Conservation (phyloP, 2,797 vertebrate species). For the Onychomys arenicola region DNA sequence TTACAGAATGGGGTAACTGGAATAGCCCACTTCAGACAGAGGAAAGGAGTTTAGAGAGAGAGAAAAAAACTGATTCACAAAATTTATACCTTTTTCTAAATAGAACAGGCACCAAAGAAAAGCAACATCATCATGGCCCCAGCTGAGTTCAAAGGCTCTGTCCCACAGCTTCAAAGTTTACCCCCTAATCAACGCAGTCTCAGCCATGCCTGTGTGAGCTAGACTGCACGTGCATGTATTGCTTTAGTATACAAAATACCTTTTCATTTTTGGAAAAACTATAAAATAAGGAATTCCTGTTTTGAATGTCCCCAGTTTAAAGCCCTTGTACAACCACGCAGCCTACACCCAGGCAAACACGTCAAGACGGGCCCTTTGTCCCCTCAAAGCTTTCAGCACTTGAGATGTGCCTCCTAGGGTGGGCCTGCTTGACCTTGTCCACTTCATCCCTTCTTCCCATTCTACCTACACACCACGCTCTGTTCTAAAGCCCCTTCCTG, state of each 20-base stretch:
- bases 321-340: neutral
- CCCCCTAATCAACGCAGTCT: constrained; percentile 1
- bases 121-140: neutral
- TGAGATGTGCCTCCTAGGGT: neutral
- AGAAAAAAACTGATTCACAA: neutral
- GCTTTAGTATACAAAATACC: neutral
- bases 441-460: neutral
- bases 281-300: neutral
- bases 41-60: constrained; percentile 9
- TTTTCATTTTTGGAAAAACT: neutral
- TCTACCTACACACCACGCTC: too few relatives aligned
- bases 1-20: constrained; percentile 50
- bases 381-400: neutral
- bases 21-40: constrained; percentile 16
- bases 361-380: neutral
- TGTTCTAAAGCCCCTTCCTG: too few relatives aligned
- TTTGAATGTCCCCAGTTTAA: neutral
- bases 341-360: neutral
- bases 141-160: constrained; percentile 62
- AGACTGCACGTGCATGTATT: neutral
- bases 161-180: constrained; percentile 50
- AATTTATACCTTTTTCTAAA: constrained; percentile 44
- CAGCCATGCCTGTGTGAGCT: neutral
- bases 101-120: constrained; percentile 36
- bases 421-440: neutral